phyloP scores from a whole-genome alignment of 2,888 invertebrate species.

The Strigamia crassipes region DNA sequence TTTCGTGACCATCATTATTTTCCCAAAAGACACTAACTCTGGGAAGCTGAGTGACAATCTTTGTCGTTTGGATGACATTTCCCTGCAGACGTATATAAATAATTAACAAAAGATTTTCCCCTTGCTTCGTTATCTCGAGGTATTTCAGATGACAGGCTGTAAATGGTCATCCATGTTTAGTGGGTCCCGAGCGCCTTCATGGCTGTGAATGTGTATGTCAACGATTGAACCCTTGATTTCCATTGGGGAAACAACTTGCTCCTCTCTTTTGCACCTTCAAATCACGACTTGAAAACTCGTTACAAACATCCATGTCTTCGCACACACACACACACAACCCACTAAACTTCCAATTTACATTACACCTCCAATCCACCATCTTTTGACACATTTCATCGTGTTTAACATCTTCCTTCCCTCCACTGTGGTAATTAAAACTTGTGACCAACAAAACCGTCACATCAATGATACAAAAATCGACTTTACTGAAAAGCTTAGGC shows the following conservation, averaged over 20 bases:
- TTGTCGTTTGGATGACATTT: neutral
- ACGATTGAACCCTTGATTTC: slow-evolving; percentile 27
- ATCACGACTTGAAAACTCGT: neutral
- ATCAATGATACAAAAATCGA: too few species aligned
- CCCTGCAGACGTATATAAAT: neutral
- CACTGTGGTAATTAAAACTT: too few species aligned
- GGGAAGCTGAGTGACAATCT: too few species aligned
- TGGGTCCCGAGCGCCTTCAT: neutral
- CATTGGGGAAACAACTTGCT: neutral
- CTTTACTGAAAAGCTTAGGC: too few species aligned
- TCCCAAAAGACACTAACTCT: too few species aligned
- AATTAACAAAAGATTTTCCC: neutral
- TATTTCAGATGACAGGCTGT: neutral
- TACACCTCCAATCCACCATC: neutral
- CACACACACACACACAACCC: neutral
- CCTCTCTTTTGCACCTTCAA: neutral
- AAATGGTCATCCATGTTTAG: slow-evolving; percentile 23
- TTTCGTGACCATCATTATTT: too few species aligned
- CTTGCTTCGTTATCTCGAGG: neutral
- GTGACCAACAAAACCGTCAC: too few species aligned
- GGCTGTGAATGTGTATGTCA: neutral
- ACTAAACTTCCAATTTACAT: neutral
- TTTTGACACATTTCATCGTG: neutral
- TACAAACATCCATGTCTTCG: neutral
- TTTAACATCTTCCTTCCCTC: neutral